A percentile compares a stretch with the other conserved stretches of the same genome.
These are phyloP conservation scores for Luscinia megarhynchos DNA, from an alignment of 2,797 vertebrate species.

Conservation along the genomic window DNA sequence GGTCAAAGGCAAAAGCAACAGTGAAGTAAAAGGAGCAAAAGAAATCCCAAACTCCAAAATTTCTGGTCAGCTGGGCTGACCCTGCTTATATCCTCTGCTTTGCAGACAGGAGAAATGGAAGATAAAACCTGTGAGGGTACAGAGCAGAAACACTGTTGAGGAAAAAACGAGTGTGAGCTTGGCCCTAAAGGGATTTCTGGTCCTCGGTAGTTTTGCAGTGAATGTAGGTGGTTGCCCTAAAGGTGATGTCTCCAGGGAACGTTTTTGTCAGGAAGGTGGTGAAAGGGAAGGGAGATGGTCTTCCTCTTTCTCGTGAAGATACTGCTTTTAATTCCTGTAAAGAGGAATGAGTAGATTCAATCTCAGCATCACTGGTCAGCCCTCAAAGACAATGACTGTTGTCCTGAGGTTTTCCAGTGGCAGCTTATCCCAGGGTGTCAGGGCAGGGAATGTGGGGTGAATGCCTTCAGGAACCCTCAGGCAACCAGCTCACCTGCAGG, in stretches of 20 bases:
- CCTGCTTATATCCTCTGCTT: neutral
- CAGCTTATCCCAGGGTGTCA: neutral
- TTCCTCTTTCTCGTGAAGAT: neutral
- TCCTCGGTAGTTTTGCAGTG: neutral
- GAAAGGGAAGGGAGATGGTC: neutral
- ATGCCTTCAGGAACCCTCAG: slow-evolving; percentile 33
- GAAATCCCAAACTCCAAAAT: neutral
- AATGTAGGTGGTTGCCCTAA: neutral
- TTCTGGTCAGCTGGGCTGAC: neutral
- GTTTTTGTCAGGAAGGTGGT: neutral
- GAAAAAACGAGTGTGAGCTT: neutral
- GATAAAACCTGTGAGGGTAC: neutral
- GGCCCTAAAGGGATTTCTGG: neutral
- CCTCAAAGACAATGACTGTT: neutral
- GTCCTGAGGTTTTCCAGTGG: neutral
- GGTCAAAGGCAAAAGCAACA: neutral
- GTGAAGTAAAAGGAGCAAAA: neutral
- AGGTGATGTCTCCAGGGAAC: neutral
- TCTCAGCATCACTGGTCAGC: neutral
- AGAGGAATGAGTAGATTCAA: neutral
- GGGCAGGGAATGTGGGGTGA: neutral
- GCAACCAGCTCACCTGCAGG: neutral
- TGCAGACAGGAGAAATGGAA: neutral
- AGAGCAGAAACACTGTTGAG: neutral
- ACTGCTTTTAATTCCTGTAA: neutral